A percentile compares a stretch with the other conserved stretches of the same genome.
Evolutionary conservation across 2,888 invertebrate genomes (phyloP).

Genomic region (Amblyteles armatorius): DNA sequence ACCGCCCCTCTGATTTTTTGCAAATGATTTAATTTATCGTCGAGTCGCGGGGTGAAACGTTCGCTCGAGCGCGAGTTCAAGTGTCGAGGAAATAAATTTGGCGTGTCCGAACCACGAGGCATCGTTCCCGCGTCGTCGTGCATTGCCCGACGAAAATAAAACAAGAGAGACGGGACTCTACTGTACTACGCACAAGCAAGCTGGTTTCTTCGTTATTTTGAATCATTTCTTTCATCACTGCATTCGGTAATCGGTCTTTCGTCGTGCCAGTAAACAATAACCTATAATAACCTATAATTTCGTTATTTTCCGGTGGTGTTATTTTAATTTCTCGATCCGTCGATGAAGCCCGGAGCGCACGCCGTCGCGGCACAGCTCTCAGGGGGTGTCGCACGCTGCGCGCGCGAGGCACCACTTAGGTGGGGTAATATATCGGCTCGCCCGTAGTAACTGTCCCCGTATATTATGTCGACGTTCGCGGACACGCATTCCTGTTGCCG

Average conservation of each 20-base stretch:
- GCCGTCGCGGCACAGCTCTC: conserved; percentile 42
- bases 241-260: not conserved
- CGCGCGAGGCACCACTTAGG: conserved; percentile 77
- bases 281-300: not conserved
- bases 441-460: conserved; percentile 81
- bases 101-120: conserved; percentile 72
- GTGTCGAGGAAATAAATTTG: conserved; percentile 78
- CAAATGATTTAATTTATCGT: conserved; percentile 75
- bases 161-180: conserved; percentile 65
- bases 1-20: conserved; percentile 49
- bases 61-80: conserved; percentile 66
- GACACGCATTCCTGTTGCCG: conserved; percentile 68
- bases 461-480: conserved; percentile 80
- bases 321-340: conserved; percentile 47
- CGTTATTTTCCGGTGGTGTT: conserved; percentile 40
- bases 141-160: conserved; percentile 76
- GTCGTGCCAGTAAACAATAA: not conserved
- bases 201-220: conserved; percentile 55
- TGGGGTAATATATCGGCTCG: conserved; percentile 80
- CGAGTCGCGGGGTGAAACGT: conserved; percentile 65
- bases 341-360: conserved; percentile 23
- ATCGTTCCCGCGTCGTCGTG: conserved; percentile 61
- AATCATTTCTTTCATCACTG: not conserved
- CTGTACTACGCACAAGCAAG: not conserved
- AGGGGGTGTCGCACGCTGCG: conserved; percentile 61